These are phyloP conservation scores for Centropus bengalensis DNA, from an alignment of 2,113 vertebrate species.

Conservation along the genomic window DNA sequence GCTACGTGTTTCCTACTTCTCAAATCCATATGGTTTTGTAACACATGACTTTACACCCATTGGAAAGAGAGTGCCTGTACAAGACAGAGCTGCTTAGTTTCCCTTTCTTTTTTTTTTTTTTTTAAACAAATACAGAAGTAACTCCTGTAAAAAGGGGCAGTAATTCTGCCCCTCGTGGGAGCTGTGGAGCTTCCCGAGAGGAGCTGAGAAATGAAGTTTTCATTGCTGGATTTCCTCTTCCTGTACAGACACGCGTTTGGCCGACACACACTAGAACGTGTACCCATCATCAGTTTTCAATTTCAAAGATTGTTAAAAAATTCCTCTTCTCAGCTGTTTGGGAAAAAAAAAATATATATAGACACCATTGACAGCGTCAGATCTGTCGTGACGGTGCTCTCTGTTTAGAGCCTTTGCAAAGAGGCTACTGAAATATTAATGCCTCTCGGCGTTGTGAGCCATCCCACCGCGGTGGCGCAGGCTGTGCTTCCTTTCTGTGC, in stretches of 20 bases:
- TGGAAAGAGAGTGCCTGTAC: background rate
- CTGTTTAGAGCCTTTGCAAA: slow-evolving; percentile 12
- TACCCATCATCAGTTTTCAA: background rate
- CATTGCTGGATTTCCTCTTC: slow-evolving; percentile 57
- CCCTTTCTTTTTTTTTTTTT: too few relatives aligned
- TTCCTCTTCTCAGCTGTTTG: background rate
- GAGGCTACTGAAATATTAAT: slow-evolving; percentile 50
- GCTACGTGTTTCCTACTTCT: background rate
- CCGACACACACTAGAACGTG: background rate
- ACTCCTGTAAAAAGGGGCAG: background rate
- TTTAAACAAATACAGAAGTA: background rate
- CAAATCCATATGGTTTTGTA: too few relatives aligned
- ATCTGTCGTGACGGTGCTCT: background rate
- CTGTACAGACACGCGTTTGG: background rate
- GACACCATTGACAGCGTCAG: background rate
- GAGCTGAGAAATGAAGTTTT: slow-evolving; percentile 38
- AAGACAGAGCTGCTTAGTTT: background rate
- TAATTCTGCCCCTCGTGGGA: background rate
- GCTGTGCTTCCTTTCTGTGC: background rate
- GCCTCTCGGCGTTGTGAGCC: slow-evolving; percentile 23
- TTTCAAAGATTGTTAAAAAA: background rate
- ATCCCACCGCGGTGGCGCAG: background rate
- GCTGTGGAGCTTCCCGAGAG: slow-evolving; percentile 2
- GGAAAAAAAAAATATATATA: background rate
- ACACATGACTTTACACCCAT: too few relatives aligned